Percentiles rank a stretch among this genome's conserved stretches.
Conservation (phyloP, 2,113 vertebrate genomes). For the Mirounga angustirostris region DNA sequence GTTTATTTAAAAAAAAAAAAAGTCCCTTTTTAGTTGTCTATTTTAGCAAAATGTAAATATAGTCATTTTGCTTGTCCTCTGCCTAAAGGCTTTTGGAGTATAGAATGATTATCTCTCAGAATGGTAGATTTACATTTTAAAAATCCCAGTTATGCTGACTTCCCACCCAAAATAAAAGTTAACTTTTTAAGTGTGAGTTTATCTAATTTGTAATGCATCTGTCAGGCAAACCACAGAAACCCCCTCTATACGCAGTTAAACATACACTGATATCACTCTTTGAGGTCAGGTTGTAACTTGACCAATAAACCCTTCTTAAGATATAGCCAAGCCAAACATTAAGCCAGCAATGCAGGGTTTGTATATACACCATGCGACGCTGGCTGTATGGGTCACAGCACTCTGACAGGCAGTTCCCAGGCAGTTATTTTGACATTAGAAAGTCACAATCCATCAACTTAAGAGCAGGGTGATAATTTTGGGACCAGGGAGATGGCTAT, state of each 20-base stretch:
- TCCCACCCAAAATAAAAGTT: neutral
- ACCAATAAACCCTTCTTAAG: constrained; percentile 23
- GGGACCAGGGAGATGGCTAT: constrained; percentile 53
- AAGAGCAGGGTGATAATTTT: constrained; percentile 74
- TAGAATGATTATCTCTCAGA: neutral
- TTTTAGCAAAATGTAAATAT: constrained; percentile 1
- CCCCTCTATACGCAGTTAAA: neutral
- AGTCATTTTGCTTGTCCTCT: neutral
- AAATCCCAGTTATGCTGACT: neutral
- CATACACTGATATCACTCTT: neutral
- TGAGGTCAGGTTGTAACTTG: constrained; percentile 4
- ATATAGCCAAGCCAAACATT: constrained; percentile 27
- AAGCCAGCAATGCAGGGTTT: neutral
- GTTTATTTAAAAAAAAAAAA: neutral
- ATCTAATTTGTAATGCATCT: neutral
- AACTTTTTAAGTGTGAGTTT: constrained; percentile 42
- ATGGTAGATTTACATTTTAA: neutral
- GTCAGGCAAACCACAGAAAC: neutral
- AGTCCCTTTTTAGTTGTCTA: neutral
- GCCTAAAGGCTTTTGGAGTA: neutral
- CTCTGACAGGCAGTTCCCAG: constrained; percentile 48
- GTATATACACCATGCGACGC: neutral
- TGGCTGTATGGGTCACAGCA: constrained; percentile 36
- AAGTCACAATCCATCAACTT: constrained; percentile 79
- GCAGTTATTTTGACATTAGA: constrained; percentile 75